phyloP scores from a whole-genome alignment of 2,113 vertebrate species.

The Tupaia tana region DNA sequence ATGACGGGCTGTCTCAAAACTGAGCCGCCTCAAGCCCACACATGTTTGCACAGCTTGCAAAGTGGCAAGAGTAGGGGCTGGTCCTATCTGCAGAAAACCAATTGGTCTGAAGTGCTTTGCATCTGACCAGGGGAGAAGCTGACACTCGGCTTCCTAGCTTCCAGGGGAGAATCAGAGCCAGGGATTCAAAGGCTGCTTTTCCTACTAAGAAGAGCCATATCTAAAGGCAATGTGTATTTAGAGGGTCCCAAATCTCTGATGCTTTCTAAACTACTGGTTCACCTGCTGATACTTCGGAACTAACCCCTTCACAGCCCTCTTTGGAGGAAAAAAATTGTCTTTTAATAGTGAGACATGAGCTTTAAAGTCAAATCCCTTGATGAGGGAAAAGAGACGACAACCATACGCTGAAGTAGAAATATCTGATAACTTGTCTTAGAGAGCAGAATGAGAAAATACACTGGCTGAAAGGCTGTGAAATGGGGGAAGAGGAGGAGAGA shows the following conservation, averaged over 20 bases:
- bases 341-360: background rate
- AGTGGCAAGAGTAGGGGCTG: background rate
- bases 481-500: no score
- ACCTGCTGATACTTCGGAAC: background rate
- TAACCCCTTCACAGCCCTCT: background rate
- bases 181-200: background rate
- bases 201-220: background rate
- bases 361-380: background rate
- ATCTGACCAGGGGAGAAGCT: background rate
- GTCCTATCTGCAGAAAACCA: background rate
- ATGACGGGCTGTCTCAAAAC: conserved; percentile 41
- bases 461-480: background rate
- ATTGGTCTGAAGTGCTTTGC: background rate
- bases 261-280: background rate
- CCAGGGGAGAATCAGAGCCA: background rate
- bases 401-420: background rate
- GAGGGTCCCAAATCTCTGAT: background rate
- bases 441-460: background rate
- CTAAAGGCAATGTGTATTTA: background rate
- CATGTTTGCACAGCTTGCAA: conserved; percentile 66
- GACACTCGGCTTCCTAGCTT: background rate
- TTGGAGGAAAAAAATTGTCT: background rate
- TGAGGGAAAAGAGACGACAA: background rate
- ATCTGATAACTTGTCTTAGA: background rate
- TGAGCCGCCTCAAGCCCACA: conserved; percentile 41